Conservation (phyloP, 2,113 vertebrate species). For the Platichthys flesus region DNA sequence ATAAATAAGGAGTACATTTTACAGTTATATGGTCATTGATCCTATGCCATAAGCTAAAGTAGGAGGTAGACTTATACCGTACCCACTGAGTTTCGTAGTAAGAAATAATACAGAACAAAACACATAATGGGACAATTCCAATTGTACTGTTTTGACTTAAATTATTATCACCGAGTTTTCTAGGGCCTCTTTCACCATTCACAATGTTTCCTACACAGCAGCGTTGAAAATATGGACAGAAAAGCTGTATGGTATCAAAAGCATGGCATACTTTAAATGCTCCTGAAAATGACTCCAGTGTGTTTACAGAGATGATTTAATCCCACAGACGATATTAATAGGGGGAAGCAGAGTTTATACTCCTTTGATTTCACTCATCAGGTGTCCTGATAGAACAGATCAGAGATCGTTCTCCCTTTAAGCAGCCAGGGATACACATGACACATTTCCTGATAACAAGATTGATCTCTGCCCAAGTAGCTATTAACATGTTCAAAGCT, state of each 20-base stretch:
- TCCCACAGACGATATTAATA: conserved; percentile 19
- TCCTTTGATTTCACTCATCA: conserved; percentile 37
- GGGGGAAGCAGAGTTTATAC: conserved; percentile 9
- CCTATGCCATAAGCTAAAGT: not conserved
- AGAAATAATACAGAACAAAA: not conserved
- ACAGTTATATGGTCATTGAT: not conserved
- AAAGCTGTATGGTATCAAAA: conserved; percentile 40
- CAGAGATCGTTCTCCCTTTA: conserved; percentile 39
- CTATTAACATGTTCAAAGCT: conserved; percentile 10
- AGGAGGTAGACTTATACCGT: not conserved
- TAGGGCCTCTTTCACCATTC: conserved; percentile 6
- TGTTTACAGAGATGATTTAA: conserved; percentile 44
- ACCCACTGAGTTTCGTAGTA: not conserved
- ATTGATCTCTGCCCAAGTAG: conserved; percentile 34
- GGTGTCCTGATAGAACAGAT: not conserved
- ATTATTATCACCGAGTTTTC: not conserved
- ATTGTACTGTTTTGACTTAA: conserved; percentile 20
- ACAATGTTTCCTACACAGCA: conserved; percentile 20
- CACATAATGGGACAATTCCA: conserved; percentile 27
- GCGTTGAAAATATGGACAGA: conserved; percentile 22
- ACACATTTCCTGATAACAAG: conserved; percentile 32
- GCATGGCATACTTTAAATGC: conserved; percentile 42
- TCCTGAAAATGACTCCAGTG: conserved; percentile 19
- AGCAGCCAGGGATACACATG: conserved; percentile 24
- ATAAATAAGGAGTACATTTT: not conserved